Evolutionary conservation across 2,113 vertebrate species (phyloP).

Genomic region (Misgurnus anguillicaudatus): DNA sequence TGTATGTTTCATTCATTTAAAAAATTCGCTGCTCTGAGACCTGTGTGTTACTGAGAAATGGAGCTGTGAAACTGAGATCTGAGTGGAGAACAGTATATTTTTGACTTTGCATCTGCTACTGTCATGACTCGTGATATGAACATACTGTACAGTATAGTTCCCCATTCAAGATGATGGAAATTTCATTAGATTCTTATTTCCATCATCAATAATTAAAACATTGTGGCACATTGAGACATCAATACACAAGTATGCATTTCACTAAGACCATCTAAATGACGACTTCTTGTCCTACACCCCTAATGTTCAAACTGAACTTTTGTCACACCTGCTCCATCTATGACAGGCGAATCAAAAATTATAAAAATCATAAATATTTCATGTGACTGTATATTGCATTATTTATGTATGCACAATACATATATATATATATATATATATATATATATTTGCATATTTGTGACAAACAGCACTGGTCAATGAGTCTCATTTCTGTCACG

Average conservation of each 20-base stretch:
- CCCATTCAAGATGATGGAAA: conserved; percentile 87
- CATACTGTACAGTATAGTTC: conserved; percentile 66
- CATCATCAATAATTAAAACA: conserved; percentile 91
- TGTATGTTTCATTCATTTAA: neutral
- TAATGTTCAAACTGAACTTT: neutral
- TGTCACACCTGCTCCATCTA: neutral
- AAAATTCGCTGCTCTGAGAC: neutral
- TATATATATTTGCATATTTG: too few species aligned
- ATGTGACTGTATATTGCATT: neutral
- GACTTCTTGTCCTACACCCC: conserved; percentile 4
- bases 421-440: too few species aligned
- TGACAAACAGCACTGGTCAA: neutral
- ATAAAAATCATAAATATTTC: too few species aligned
- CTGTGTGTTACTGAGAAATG: neutral
- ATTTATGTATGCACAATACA: neutral
- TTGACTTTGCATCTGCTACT: conserved; percentile 8
- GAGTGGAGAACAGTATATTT: neutral
- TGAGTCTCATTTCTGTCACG: neutral
- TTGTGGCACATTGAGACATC: conserved; percentile 35
- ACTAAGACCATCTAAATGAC: conserved; percentile 24
- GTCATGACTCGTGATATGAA: conserved; percentile 49
- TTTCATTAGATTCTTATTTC: conserved; percentile 91
- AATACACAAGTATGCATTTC: conserved; percentile 39
- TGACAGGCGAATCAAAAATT: too few species aligned
- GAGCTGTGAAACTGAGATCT: neutral